Evolutionary conservation across 2,888 invertebrate genomes (phyloP).

Genomic region (Neoitamus cyanurus): DNA sequence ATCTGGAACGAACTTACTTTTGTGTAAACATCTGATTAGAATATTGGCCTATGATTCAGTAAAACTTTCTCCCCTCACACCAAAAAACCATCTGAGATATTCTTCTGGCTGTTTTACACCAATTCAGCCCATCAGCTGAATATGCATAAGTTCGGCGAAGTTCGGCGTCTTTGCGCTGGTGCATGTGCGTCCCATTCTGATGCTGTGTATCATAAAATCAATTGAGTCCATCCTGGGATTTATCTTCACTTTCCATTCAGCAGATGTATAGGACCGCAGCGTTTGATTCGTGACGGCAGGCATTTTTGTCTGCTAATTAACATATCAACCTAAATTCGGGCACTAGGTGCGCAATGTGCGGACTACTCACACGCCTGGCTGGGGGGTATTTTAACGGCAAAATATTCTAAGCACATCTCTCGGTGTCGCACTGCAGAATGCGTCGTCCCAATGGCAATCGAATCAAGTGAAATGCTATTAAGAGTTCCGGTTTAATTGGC

Average conservation of each 20-base stretch:
- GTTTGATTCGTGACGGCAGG: background rate
- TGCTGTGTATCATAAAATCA: background rate
- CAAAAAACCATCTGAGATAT: background rate
- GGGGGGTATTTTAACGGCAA: background rate
- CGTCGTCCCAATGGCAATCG: conserved; percentile 10
- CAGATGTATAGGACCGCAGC: background rate
- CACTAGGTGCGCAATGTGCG: background rate
- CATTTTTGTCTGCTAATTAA: background rate
- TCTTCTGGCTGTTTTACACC: background rate
- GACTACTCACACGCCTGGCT: background rate
- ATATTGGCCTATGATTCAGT: background rate
- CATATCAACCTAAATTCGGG: conserved; percentile 30
- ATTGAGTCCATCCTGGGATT: background rate
- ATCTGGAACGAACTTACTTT: too few species aligned
- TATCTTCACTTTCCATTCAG: conserved; percentile 12
- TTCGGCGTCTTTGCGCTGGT: too few species aligned
- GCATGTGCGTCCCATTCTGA: background rate
- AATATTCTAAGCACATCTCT: conserved; percentile 33
- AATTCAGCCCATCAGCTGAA: background rate
- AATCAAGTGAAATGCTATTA: conserved; percentile 32
- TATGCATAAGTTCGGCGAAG: background rate
- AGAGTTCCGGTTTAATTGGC: conserved; percentile 44
- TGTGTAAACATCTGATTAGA: background rate
- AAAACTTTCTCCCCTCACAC: background rate
- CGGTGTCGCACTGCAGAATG: background rate